Percentiles rank a stretch among this genome's conserved stretches.
phyloP scores from a whole-genome alignment of 2,113 vertebrate species.

The Rhinolophus ferrumequinum region DNA sequence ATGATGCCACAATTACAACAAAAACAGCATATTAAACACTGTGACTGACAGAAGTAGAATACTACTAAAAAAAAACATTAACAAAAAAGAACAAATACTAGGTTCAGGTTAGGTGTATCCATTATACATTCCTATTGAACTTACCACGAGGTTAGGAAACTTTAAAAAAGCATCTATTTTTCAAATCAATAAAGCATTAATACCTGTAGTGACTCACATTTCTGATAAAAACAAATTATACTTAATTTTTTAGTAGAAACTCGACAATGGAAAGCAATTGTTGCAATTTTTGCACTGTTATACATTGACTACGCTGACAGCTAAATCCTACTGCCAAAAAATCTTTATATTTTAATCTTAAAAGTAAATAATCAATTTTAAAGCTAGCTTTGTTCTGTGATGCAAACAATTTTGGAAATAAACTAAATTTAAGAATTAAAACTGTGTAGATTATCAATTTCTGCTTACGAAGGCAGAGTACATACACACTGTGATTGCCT shows the following conservation, averaged over 20 bases:
- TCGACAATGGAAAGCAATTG: not conserved
- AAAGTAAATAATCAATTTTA: slow-evolving; percentile 20
- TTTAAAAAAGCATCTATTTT: not conserved
- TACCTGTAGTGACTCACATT: not conserved
- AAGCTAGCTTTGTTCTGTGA: not conserved
- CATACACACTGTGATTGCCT: no score
- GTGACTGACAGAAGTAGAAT: not conserved
- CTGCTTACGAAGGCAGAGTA: no score
- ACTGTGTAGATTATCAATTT: no score
- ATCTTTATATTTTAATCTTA: not conserved
- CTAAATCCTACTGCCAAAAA: not conserved
- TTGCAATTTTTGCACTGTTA: not conserved
- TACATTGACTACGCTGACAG: not conserved
- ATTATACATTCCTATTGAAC: not conserved
- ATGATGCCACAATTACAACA: not conserved
- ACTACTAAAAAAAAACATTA: not conserved
- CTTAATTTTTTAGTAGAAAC: not conserved
- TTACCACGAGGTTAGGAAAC: not conserved
- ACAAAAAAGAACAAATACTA: not conserved
- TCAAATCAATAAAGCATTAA: slow-evolving; percentile 28
- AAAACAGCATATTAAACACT: not conserved
- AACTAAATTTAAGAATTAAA: slow-evolving; percentile 22
- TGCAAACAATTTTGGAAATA: not conserved
- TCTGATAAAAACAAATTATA: slow-evolving; percentile 36
- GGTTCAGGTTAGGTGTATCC: not conserved